Percentiles rank a stretch among this genome's conserved stretches.
These are phyloP conservation scores for Eristalinus aeneus DNA, from an alignment of 2,888 invertebrate species.

Conservation along the genomic window DNA sequence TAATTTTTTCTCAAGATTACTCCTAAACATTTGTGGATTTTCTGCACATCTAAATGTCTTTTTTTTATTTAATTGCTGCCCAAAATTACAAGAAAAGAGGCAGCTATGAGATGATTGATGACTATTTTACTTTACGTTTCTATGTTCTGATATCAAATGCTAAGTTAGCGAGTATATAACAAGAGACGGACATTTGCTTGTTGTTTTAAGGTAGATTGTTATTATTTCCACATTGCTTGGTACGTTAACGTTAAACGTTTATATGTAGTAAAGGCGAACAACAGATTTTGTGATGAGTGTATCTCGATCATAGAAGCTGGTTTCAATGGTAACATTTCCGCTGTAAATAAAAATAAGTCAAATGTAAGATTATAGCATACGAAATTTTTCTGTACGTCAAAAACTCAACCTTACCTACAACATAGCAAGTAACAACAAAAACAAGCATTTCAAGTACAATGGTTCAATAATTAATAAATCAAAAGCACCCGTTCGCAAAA, in stretches of 20 bases:
- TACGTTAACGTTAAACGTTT: constrained; percentile 81
- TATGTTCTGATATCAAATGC: constrained; percentile 57
- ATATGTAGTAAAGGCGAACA: constrained; percentile 97
- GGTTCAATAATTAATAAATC: no score
- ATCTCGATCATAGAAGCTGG: constrained; percentile 97
- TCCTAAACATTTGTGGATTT: not conserved
- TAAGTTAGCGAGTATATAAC: constrained; percentile 67
- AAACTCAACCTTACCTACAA: not conserved
- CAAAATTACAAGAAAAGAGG: constrained; percentile 42
- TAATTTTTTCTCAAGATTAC: not conserved
- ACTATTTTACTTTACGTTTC: not conserved
- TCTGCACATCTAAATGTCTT: not conserved
- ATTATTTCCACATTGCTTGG: constrained; percentile 22
- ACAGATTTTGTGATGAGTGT: constrained; percentile 96
- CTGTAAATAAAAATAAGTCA: constrained; percentile 84
- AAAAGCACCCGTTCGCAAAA: no score
- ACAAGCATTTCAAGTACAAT: no score
- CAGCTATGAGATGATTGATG: constrained; percentile 57
- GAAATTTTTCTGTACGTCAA: not conserved
- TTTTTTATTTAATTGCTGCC: constrained; percentile 4
- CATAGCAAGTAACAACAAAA: no score
- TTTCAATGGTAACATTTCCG: constrained; percentile 98
- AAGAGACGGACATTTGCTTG: constrained; percentile 63
- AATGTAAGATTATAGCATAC: not conserved
- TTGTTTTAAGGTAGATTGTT: constrained; percentile 60